Evolutionary conservation across 2,797 vertebrate genomes (phyloP).

Genomic region (Hippopotamyrus pictus): DNA sequence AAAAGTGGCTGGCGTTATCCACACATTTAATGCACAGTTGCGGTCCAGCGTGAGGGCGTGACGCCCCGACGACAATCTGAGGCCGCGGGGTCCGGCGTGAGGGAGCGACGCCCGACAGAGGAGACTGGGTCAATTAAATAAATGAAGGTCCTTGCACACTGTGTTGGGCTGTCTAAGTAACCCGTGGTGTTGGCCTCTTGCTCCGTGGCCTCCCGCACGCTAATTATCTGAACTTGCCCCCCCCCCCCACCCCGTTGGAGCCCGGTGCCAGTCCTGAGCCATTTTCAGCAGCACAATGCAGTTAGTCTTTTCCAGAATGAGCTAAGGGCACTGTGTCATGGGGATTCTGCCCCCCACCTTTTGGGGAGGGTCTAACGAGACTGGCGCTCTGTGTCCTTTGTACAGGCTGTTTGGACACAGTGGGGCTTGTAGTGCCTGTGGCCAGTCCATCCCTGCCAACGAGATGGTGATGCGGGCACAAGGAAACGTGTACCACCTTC

Average conservation of each 20-base stretch:
- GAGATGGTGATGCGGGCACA: conserved; percentile 78
- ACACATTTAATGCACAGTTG: background rate
- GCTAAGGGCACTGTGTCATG: background rate
- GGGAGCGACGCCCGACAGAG: background rate
- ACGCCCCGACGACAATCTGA: background rate
- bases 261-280: background rate
- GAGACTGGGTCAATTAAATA: background rate
- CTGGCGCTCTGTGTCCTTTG: conserved; percentile 17
- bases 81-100: background rate
- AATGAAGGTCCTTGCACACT: background rate
- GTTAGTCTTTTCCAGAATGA: background rate
- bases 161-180: background rate
- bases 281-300: background rate
- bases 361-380: background rate
- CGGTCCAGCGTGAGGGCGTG: background rate
- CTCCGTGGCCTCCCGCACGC: background rate
- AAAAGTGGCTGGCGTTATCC: background rate
- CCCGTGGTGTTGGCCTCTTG: background rate
- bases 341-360: background rate
- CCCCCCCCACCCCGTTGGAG: too few relatives aligned
- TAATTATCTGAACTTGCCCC: background rate
- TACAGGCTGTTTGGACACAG: conserved; percentile 72
- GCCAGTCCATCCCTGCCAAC: conserved; percentile 74
- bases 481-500: conserved; percentile 73
- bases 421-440: conserved; percentile 68